Base-by-base conservation (phyloP, 2,888 invertebrate genomes). In the Andrena hattorfiana region DNA sequence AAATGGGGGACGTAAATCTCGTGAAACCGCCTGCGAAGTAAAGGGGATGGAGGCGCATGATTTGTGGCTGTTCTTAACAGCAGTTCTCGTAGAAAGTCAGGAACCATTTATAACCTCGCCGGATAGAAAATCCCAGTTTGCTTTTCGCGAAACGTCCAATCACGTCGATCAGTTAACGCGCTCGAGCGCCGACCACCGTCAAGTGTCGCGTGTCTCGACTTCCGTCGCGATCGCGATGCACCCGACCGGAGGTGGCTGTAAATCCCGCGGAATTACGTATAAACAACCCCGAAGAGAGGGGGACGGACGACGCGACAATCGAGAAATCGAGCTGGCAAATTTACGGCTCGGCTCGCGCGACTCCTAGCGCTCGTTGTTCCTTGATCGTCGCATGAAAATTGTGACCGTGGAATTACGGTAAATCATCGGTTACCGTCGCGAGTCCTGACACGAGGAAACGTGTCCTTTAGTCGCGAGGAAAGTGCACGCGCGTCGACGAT, bases 1-100 rank as follows among this genome's bases (percentile, higher is more conserved):
- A 74, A 64, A 75, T 28, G n/a, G 67, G 20, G 48, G 73, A 60
- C 86, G 83, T 83, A 80, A 85, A 85, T 86, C 83, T 83, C 64
- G 63, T 7, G 77, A 69, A 69, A 69, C 30, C 68, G 77, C n/a
- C 67, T 69, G 77, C 67, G 71, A 72, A 62, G 30, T 76, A 26
- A 71, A 68, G 60, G 48, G 74, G 51, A 54, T 68, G 63, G 23
- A 72, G 30, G 20, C 35, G 54, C 30, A 78, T 84, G 87, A 86
- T 84, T 86, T 79, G 82, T 77, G 74, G 63, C 73, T 59, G 42
- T 70, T 78, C 72, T 79, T 67, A 64, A 71, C 2, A 51, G 72
- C 69, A 59, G 62, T 63, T 66, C 60, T 23, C 63, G 60, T 76
- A 79, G 87, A 84, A 81, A 87, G 76, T 82, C 71, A 51, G 48